Base-by-base conservation (phyloP, 35 echinoderm and acorn worm genomes). In the Lytechinus pictus region DNA sequence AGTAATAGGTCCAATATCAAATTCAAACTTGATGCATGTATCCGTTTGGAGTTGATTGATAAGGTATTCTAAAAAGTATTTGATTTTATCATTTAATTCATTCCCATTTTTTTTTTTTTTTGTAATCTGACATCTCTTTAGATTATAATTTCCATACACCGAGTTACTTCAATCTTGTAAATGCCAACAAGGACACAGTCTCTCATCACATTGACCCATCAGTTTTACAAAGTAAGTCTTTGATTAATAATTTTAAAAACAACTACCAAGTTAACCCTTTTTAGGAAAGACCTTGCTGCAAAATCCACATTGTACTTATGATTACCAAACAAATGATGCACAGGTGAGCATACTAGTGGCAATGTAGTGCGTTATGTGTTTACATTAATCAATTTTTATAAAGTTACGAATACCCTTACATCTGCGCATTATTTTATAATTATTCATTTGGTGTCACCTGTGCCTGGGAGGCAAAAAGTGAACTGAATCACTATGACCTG, bases 101-200 rank as follows among this genome's bases (percentile, higher is more conserved):
- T n/a, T n/a, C n/a, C n/a, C n/a, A n/a, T n/a, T n/a, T n/a, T n/a
- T n/a, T n/a, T n/a, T n/a, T n/a, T n/a, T n/a, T n/a, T 24, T 79
- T 24, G 7, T 79, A 16, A 79, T 79, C 21, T 24, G 19, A 24
- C 66, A 79, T 24, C 66, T 24, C 66, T 79, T 79, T 52, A 90
- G 88, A 90, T 90, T 90, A 90, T 90, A 33, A 90, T 54, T 90
- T 90, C 88, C 88, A 90, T 28, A 90, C 88, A 44, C 88, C 88
- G 6, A 33, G 88, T 52, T 90, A 90, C 88, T 90, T 90, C 28
- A 90, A 90, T 28, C 28, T 90, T 44, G 14, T 90, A 52, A 90
- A 27, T 90, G 2, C 88, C 33, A 90, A 90, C 88, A 44, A 90
- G 10, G 88, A 90, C 88, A 10, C 29, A 44, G 52, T 90, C 9